A percentile compares a stretch with the other conserved stretches of the same genome.
Evolutionary conservation across 2,113 vertebrate genomes (phyloP).

Genomic region (Dasypus novemcinctus): DNA sequence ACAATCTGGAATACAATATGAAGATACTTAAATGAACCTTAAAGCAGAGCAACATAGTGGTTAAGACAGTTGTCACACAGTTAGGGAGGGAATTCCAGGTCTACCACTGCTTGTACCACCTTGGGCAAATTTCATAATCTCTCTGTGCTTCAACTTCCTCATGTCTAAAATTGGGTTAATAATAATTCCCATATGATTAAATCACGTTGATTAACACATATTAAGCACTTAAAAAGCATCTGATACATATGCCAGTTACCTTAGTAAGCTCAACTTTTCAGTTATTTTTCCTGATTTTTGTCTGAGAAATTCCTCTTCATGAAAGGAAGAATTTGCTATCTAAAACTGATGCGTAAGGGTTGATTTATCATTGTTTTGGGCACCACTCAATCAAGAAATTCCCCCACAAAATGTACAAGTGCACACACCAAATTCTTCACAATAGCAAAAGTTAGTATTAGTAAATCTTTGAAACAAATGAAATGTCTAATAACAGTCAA

Average conservation of each 20-base stretch:
- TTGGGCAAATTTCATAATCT: not conserved
- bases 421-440: not conserved
- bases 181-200: not conserved
- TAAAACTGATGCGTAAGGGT: not conserved
- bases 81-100: not conserved
- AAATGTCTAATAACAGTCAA: not conserved
- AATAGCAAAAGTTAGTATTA: not conserved
- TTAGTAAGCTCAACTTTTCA: not conserved
- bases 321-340: no score
- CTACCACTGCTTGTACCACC: not conserved
- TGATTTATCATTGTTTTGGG: not conserved
- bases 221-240: not conserved
- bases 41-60: not conserved
- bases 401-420: not conserved
- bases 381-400: not conserved
- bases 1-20: not conserved
- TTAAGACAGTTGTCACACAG: not conserved
- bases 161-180: not conserved
- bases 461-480: not conserved
- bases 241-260: not conserved
- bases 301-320: no score
- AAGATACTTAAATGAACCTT: not conserved
- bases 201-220: not conserved
- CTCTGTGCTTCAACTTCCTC: not conserved
- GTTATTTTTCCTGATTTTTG: not conserved